Evolutionary conservation across 2,113 vertebrate genomes (phyloP).

Genomic region (Sula dactylatra): DNA sequence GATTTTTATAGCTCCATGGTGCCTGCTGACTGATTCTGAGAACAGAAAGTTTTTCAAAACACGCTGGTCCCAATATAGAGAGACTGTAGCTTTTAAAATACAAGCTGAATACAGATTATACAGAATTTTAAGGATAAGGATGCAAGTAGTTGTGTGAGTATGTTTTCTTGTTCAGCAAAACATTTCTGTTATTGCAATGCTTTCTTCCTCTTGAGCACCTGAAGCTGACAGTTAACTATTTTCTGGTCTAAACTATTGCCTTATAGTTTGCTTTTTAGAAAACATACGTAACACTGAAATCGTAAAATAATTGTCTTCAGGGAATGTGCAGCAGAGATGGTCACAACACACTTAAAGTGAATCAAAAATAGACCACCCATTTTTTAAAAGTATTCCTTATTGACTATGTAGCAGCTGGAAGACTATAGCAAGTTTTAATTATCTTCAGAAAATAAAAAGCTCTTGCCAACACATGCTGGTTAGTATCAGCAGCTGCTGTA

Average conservation of each 20-base stretch:
- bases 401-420: slow-evolving; percentile 68
- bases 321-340: not conserved
- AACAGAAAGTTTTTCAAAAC: not conserved
- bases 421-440: slow-evolving; percentile 71
- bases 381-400: slow-evolving; percentile 21
- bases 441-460: slow-evolving; percentile 68
- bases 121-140: not conserved
- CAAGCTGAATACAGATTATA: not conserved
- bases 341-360: slow-evolving; percentile 22
- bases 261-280: not conserved
- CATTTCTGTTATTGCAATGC: not conserved
- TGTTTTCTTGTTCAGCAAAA: not conserved
- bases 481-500: slow-evolving; percentile 70
- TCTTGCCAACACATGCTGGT: slow-evolving; percentile 59
- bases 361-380: not conserved
- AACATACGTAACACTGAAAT: not conserved
- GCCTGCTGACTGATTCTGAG: not conserved
- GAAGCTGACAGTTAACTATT: not conserved
- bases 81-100: not conserved
- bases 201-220: not conserved
- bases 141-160: not conserved
- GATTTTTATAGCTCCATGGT: not conserved
- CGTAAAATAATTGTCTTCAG: not conserved
- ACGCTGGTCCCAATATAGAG: not conserved
- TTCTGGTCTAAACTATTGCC: not conserved